Evolutionary conservation across 2,888 invertebrate genomes (phyloP), one percentile per base, ranked within the genome.

Genomic region (Octodonta nipae): DNA sequence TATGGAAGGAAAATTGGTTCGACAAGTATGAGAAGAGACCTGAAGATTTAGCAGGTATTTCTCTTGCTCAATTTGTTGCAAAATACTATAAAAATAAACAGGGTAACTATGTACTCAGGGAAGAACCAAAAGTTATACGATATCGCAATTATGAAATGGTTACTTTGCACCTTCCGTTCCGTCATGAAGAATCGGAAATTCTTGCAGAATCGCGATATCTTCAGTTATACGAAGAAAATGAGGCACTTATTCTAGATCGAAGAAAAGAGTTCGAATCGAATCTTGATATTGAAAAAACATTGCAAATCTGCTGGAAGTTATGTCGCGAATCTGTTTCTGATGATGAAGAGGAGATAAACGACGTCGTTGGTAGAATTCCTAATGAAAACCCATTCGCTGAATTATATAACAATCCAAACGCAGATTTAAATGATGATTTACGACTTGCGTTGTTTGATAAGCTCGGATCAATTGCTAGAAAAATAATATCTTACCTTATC

Each of bases 1-100:
- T 63, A 15, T 62, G 61, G 59, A 59, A 53, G 35, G 54, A 58
- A 34, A 55, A 60, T 45, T 56, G 55, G 44, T 52, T 60, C 28
- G 55, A 59, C 30, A 56, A 56, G 31, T 63, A 63, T 40, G 50
- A 62, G 42, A 47, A 56, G 43, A 36, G 61, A 39, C 61, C 58
- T 30, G 44, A 46, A 38, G 48, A 52, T 31, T 40, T 63, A 5
- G 33, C 47, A 33, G 28, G 51, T 30, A 38, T 56, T 26, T 49
- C 53, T 28, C 43, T 63, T 25, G 61, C 60, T 3, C 53, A 60
- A 44, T 63, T 61, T 47, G 56, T 53, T 40, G 17, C 59, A 4
- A 46, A 50, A 20, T 56, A 56, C 34, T 28, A 22, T 8, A 15
- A 5, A 28, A 34, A 26, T 11, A 26, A 24, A n/a, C 28, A 31